Percentiles rank a stretch among this genome's conserved stretches.
These are phyloP conservation scores for Rhinichthys klamathensis DNA, from an alignment of 2,113 vertebrate species.

Conservation along the genomic window DNA sequence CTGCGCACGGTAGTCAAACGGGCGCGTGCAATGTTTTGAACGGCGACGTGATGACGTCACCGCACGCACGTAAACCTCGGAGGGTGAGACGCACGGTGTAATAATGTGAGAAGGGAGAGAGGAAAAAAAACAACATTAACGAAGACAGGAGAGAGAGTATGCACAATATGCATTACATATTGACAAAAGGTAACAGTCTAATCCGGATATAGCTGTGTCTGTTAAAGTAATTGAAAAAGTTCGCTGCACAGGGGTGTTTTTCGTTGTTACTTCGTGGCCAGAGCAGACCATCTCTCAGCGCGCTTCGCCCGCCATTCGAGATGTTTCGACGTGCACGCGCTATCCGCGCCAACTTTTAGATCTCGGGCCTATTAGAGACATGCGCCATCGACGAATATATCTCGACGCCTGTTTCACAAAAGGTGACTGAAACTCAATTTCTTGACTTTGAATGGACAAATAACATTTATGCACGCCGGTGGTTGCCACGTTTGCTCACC, in stretches of 20 bases:
- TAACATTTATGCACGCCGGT: neutral
- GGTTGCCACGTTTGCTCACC: neutral
- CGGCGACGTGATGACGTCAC: constrained; percentile 53
- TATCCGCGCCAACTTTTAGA: constrained; percentile 34
- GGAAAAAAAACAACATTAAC: constrained; percentile 35
- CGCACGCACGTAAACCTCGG: constrained; percentile 55
- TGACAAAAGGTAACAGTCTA: constrained; percentile 52
- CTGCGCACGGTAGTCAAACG: constrained; percentile 16
- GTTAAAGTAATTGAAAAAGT: neutral
- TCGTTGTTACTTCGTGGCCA: constrained; percentile 34
- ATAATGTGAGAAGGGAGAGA: constrained; percentile 51
- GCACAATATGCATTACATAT: constrained; percentile 29
- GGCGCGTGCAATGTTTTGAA: constrained; percentile 43
- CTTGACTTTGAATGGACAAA: constrained; percentile 4
- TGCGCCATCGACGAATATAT: constrained; percentile 48
- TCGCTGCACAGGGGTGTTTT: constrained; percentile 35
- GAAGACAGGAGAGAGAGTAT: constrained; percentile 32
- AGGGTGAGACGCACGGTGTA: constrained; percentile 65
- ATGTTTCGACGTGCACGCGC: constrained; percentile 60
- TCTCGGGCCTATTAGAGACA: constrained; percentile 48
- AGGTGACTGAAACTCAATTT: constrained; percentile 55
- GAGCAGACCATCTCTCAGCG: neutral
- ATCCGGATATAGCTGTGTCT: neutral
- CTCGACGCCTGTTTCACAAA: constrained; percentile 41
- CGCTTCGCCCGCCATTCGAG: constrained; percentile 61